Conservation (phyloP, 2,113 vertebrate species). For the Xerus inauris region DNA sequence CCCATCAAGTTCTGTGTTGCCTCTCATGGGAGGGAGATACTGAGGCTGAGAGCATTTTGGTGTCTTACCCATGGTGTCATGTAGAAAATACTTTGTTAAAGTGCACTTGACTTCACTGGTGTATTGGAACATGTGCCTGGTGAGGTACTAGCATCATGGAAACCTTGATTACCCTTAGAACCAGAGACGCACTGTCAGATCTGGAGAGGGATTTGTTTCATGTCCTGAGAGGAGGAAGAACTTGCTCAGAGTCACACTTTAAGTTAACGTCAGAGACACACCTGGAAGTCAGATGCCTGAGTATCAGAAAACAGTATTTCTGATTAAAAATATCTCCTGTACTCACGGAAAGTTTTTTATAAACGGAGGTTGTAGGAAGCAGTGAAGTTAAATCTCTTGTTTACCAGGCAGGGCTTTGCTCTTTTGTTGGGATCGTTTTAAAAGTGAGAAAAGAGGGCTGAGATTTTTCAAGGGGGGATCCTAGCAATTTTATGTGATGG, state of each 20-base stretch:
- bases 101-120: neutral
- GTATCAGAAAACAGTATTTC: conserved; percentile 40
- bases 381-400: conserved; percentile 21
- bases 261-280: neutral
- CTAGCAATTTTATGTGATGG: neutral
- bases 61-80: neutral
- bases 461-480: neutral
- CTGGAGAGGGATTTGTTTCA: neutral
- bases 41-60: neutral
- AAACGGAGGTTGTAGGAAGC: neutral
- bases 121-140: neutral
- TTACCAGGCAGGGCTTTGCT: neutral
- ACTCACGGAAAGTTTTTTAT: neutral
- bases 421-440: neutral
- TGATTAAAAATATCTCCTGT: conserved; percentile 19
- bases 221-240: neutral
- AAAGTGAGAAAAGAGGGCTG: neutral
- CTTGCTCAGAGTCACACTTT: neutral
- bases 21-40: neutral
- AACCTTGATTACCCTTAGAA: neutral
- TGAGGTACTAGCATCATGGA: neutral
- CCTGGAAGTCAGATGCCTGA: neutral
- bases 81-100: neutral
- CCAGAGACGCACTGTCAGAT: neutral
- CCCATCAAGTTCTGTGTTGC: neutral